A percentile compares a stretch with the other conserved stretches of the same genome.
These are phyloP conservation scores for Drosophila paracracens DNA, from an alignment of 2,888 invertebrate genomes.

Conservation along the genomic window DNA sequence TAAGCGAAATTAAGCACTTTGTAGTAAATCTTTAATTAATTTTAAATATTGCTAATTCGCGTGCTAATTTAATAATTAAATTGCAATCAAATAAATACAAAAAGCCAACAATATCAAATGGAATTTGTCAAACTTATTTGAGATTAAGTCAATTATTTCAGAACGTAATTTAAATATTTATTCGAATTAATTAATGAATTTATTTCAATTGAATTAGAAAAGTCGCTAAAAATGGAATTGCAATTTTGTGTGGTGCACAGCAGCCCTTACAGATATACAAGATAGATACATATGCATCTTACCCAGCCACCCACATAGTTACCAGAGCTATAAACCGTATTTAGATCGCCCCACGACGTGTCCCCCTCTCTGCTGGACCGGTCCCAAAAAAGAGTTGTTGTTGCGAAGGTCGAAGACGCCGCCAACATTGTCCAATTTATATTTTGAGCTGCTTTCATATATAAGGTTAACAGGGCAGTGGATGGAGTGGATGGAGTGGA, in stretches of 20 bases:
- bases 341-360: slow-evolving; percentile 51
- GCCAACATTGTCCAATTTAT: slow-evolving; percentile 72
- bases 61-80: not conserved
- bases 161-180: not conserved
- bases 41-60: not conserved
- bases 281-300: not conserved
- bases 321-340: slow-evolving; percentile 55
- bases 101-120: not conserved
- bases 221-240: not conserved
- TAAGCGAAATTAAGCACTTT: not conserved
- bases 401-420: slow-evolving; percentile 66
- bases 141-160: not conserved
- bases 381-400: slow-evolving; percentile 20
- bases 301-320: slow-evolving; percentile 17
- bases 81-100: not conserved
- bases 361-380: not conserved
- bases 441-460: slow-evolving; percentile 53
- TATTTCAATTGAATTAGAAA: not conserved
- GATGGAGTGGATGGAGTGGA: not conserved
- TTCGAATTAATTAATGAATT: not conserved
- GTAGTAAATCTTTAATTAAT: not conserved
- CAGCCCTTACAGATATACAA: not conserved
- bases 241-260: slow-evolving; percentile 7
- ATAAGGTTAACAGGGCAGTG: slow-evolving; percentile 5
- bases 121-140: not conserved